These are phyloP conservation scores for Homarus americanus DNA, from an alignment of 1,140 invertebrate genomes.

Conservation along the genomic window DNA sequence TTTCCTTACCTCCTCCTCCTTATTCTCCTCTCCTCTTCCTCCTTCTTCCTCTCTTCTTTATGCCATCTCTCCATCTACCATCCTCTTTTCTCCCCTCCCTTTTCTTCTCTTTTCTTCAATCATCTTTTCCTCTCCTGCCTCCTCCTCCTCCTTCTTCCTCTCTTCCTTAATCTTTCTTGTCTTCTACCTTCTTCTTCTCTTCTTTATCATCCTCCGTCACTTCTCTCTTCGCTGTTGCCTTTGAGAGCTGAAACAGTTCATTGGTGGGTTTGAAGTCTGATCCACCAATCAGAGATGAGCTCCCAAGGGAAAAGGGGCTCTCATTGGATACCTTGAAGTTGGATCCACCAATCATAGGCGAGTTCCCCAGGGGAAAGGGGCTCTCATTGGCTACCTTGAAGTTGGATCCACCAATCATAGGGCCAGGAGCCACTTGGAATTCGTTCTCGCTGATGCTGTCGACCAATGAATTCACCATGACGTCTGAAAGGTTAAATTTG, in stretches of 20 bases:
- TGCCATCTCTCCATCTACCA: not conserved
- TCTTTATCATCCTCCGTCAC: constrained; percentile 4
- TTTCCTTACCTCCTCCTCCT: too few relatives aligned
- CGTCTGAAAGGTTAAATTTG: constrained; percentile 16
- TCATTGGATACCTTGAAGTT: constrained; percentile 25
- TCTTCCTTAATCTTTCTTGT: not conserved
- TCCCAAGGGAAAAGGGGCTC: constrained; percentile 13
- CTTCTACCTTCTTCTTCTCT: not conserved
- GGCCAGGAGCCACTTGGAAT: constrained; percentile 28
- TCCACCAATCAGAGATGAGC: constrained; percentile 23
- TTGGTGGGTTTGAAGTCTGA: constrained; percentile 17
- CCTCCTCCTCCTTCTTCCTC: not conserved
- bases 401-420: constrained; percentile 32
- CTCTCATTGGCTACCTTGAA: constrained; percentile 16
- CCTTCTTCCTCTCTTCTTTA: not conserved
- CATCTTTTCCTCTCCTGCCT: not conserved
- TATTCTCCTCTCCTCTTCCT: not conserved
- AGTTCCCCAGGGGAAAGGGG: constrained; percentile 23
- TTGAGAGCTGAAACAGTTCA: constrained; percentile 43
- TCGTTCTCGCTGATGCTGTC: constrained; percentile 50
- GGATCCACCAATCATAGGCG: constrained; percentile 17
- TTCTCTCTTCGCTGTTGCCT: constrained; percentile 45
- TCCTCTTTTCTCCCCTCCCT: not conserved
- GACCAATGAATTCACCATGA: constrained; percentile 52
- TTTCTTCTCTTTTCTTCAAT: not conserved